A percentile compares a stretch with the other conserved stretches of the same genome.
Evolutionary conservation across 2,888 invertebrate species (phyloP).

Genomic region (Drosophila macrospina): DNA sequence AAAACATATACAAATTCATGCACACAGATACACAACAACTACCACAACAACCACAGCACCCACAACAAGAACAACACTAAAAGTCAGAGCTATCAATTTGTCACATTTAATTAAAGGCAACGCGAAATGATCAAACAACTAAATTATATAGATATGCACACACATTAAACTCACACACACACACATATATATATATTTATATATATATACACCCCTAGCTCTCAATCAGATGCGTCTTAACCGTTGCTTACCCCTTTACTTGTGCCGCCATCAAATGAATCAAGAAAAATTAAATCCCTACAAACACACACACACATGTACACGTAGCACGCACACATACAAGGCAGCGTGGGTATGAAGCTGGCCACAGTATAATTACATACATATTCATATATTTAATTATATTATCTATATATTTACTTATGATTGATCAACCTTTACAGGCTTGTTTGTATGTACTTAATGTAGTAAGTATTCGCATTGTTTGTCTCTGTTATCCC

Average conservation of each 20-base stretch:
- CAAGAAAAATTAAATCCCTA: background rate
- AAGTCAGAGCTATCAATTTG: slow-evolving; percentile 21
- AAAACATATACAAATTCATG: slow-evolving; percentile 19
- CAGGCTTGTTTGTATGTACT: slow-evolving; percentile 84
- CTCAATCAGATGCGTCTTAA: slow-evolving; percentile 11
- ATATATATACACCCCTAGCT: slow-evolving; percentile 8
- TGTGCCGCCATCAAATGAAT: background rate
- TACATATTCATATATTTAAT: slow-evolving; percentile 11
- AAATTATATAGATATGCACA: slow-evolving; percentile 32
- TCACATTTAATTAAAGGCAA: background rate
- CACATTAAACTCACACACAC: background rate
- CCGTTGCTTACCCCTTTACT: slow-evolving; percentile 8
- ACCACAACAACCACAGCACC: background rate
- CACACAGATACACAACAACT: slow-evolving; percentile 19
- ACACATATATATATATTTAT: slow-evolving; percentile 9
- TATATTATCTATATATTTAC: slow-evolving; percentile 43
- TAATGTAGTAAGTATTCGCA: slow-evolving; percentile 76
- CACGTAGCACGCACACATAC: slow-evolving; percentile 10
- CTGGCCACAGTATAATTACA: slow-evolving; percentile 14
- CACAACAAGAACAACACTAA: slow-evolving; percentile 15
- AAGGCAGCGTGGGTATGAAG: slow-evolving; percentile 11
- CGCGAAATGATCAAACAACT: slow-evolving; percentile 9
- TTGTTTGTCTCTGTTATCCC: slow-evolving; percentile 19
- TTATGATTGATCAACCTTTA: slow-evolving; percentile 68
- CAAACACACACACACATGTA: slow-evolving; percentile 1